Evolutionary conservation across 1,140 invertebrate genomes (phyloP).

Genomic region (Anthonomus grandis): DNA sequence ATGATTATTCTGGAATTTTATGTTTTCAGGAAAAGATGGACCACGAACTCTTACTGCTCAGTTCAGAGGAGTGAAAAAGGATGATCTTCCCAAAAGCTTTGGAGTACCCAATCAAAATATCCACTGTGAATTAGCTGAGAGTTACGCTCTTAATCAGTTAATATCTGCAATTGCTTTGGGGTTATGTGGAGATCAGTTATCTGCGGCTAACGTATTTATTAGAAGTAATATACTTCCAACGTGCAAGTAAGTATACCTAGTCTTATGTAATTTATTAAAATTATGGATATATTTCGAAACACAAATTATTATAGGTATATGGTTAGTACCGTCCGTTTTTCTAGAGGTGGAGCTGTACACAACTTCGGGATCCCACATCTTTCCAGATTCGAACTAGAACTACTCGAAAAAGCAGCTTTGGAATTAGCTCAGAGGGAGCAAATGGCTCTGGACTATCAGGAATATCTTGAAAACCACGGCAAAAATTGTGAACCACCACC

Average conservation of each 20-base stretch:
- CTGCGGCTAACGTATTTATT: conserved; percentile 36
- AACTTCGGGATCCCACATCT: conserved; percentile 42
- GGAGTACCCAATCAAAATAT: conserved; percentile 20
- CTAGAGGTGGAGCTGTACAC: conserved; percentile 37
- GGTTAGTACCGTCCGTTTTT: conserved; percentile 38
- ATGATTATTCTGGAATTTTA: too few species aligned
- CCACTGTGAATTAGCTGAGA: conserved; percentile 28
- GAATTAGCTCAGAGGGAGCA: conserved; percentile 35
- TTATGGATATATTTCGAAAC: not conserved
- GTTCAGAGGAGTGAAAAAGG: conserved; percentile 26
- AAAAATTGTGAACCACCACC: conserved; percentile 9
- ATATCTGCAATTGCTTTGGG: conserved; percentile 40
- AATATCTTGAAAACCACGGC: conserved; percentile 20
- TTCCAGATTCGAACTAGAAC: conserved; percentile 33
- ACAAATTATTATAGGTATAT: conserved; percentile 31
- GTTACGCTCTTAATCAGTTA: conserved; percentile 37
- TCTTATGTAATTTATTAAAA: too few species aligned
- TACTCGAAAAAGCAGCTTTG: conserved; percentile 34
- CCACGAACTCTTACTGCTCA: conserved; percentile 16
- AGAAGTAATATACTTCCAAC: conserved; percentile 34
- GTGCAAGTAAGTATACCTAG: conserved; percentile 42
- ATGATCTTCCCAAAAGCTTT: conserved; percentile 23
- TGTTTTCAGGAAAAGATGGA: conserved; percentile 3
- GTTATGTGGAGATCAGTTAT: conserved; percentile 37
- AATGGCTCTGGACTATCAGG: conserved; percentile 34